A percentile compares a stretch with the other conserved stretches of the same genome.
These are phyloP conservation scores for Spea hammondii DNA, from an alignment of 2,797 vertebrate species.

Conservation along the genomic window DNA sequence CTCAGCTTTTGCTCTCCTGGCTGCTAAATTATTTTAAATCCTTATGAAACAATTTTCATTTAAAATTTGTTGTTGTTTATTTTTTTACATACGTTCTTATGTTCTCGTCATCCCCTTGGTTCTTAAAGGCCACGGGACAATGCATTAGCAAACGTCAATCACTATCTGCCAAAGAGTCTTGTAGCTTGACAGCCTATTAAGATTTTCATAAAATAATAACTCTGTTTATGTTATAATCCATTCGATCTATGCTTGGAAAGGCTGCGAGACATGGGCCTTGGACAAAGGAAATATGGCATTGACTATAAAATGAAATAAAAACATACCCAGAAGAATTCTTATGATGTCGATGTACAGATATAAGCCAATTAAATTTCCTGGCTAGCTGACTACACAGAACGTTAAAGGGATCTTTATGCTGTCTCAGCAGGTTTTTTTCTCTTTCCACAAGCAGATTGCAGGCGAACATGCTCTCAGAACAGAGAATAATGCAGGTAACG, in stretches of 20 bases:
- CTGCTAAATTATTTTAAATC: too few species aligned
- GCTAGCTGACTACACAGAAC: conserved; percentile 61
- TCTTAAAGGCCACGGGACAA: conserved; percentile 22
- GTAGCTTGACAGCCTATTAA: conserved; percentile 42
- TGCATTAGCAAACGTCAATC: conserved; percentile 30
- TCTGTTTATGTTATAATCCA: conserved; percentile 49
- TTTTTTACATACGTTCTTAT: too few species aligned
- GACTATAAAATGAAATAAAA: conserved; percentile 55
- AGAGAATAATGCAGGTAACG: conserved; percentile 60
- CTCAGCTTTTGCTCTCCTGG: too few species aligned
- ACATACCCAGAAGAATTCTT: conserved; percentile 52
- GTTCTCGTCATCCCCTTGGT: too few species aligned
- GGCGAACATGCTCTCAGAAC: conserved; percentile 59
- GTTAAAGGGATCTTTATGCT: conserved; percentile 56
- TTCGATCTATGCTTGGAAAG: conserved; percentile 55
- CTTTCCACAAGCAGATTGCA: conserved; percentile 58
- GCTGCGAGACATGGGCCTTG: conserved; percentile 27
- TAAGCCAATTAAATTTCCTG: conserved; percentile 56
- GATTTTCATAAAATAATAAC: conserved; percentile 34
- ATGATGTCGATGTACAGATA: conserved; percentile 61
- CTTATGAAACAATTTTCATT: too few species aligned
- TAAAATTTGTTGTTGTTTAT: too few species aligned
- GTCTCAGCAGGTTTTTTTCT: conserved; percentile 53
- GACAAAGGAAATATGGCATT: conserved; percentile 50
- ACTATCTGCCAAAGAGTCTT: conserved; percentile 40